These are phyloP conservation scores for Hypothenemus hampei DNA, from an alignment of 1,140 invertebrate genomes.

Conservation along the genomic window DNA sequence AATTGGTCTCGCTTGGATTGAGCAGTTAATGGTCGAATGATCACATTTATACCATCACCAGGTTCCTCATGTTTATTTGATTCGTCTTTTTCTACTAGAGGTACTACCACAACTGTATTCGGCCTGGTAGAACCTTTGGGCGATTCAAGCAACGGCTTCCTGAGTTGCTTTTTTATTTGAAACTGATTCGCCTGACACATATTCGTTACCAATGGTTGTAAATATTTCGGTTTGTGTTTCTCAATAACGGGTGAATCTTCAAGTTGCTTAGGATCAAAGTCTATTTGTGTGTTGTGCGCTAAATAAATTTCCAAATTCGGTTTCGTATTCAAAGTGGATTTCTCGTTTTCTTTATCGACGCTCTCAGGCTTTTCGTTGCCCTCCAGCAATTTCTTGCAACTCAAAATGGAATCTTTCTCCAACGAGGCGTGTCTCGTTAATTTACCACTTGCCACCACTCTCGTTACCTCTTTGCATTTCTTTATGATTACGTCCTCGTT, in stretches of 20 bases:
- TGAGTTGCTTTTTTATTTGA: conserved; percentile 36
- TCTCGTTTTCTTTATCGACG: conserved; percentile 46
- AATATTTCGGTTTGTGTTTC: conserved; percentile 30
- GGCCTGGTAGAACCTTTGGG: conserved; percentile 16
- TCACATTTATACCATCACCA: conserved; percentile 23
- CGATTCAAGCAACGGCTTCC: conserved; percentile 1
- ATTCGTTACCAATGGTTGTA: conserved; percentile 26
- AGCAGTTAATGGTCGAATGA: conserved; percentile 37
- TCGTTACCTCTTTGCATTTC: conserved; percentile 40
- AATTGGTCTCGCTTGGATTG: conserved; percentile 39
- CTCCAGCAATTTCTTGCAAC: conserved; percentile 51
- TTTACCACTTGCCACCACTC: conserved; percentile 24
- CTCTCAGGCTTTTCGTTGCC: conserved; percentile 35
- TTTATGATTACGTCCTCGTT: conserved; percentile 37
- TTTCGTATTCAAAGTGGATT: conserved; percentile 48
- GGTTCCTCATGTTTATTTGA: neutral
- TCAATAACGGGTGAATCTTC: conserved; percentile 22
- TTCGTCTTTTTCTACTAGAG: conserved; percentile 29
- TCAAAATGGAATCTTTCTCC: conserved; percentile 50
- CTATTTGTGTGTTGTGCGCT: conserved; percentile 45
- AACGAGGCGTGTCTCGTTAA: conserved; percentile 29
- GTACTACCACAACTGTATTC: conserved; percentile 35
- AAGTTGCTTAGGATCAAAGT: too few species aligned
- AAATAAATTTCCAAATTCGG: conserved; percentile 54
- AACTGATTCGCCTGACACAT: conserved; percentile 31